Percentiles rank a stretch among this genome's conserved stretches.
Evolutionary conservation across 1,140 invertebrate species (phyloP).

Genomic region (Pomacea maculata): DNA sequence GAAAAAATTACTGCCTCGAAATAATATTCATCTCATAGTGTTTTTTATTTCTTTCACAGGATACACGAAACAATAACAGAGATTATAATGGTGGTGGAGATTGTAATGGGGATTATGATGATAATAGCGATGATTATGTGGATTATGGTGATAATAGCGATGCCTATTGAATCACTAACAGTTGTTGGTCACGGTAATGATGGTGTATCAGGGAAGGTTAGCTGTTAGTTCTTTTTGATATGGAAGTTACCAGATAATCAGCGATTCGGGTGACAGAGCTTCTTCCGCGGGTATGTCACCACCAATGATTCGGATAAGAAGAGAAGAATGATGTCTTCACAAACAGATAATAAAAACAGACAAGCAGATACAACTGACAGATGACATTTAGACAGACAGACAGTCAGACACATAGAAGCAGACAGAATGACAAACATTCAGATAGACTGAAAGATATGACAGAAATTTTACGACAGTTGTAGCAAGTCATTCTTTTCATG

Average conservation of each 20-base stretch:
- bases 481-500: too few relatives aligned
- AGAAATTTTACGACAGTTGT: too few relatives aligned
- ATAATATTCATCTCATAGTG: too few relatives aligned
- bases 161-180: background rate
- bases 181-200: background rate
- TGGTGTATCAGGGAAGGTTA: background rate
- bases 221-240: background rate
- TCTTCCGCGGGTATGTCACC: too few relatives aligned
- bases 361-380: background rate
- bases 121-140: background rate
- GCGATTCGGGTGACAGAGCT: too few relatives aligned
- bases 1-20: too few relatives aligned
- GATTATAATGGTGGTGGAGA: background rate
- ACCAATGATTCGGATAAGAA: background rate
- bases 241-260: background rate
- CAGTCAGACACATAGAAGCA: background rate
- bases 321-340: background rate
- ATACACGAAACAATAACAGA: too few relatives aligned
- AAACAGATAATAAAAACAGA: background rate
- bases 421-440: background rate
- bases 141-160: slow-evolving; percentile 2
- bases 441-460: background rate
- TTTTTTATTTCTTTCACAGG: too few relatives aligned
- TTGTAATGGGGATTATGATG: background rate
- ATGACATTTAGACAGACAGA: background rate